Base-by-base conservation (phyloP, 1,140 invertebrate genomes). In the Pristionchus pacificus region DNA sequence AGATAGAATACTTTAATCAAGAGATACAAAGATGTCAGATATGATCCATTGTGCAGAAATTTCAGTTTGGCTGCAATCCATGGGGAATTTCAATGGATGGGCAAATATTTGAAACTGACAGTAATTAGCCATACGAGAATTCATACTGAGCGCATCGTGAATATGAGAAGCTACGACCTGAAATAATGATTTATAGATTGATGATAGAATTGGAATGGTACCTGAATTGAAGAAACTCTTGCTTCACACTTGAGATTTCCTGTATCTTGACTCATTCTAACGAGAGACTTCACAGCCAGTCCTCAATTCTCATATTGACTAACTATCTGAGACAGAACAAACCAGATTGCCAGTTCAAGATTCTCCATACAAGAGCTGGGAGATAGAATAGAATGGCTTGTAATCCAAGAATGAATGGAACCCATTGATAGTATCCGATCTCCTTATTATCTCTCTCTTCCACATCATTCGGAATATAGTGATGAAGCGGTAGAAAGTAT, bases 341-440 rank as follows among this genome's bases (percentile, higher is more conserved):
- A 60, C 81, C 81, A 30, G 82, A 84, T 60, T 82, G 81, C 79
- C 83, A 82, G 61, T 82, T 84, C 3, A 84, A 73, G 24, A 84
- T 77, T 38, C 80, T 58, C 87, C 87, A 88, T 30, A 88, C 68
- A 27, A 84, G 84, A 10, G 85, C 81, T 2, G 87, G 86, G 60
- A 85, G 73, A 72, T 87, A 87, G 79, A 87, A 88, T 28, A 86
- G 68, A 70, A 87, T 91, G 13, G 88, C 86, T 79, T 86, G 85
- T 24, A 86, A 70, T 29, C 83, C 80, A 2, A 87, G 72, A 57
- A 87, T 80, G 73, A 87, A 83, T 10, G 82, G 80, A 25, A 86
- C 86, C 85, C 85, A 87, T 75, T 87, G 86, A 70, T 86, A 86
- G 72, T 86, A 86, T 14, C 78, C 82, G 32, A 84, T 84, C 74